These are phyloP conservation scores for Salpingus planirostris DNA, from an alignment of 2,888 invertebrate species.

Conservation along the genomic window DNA sequence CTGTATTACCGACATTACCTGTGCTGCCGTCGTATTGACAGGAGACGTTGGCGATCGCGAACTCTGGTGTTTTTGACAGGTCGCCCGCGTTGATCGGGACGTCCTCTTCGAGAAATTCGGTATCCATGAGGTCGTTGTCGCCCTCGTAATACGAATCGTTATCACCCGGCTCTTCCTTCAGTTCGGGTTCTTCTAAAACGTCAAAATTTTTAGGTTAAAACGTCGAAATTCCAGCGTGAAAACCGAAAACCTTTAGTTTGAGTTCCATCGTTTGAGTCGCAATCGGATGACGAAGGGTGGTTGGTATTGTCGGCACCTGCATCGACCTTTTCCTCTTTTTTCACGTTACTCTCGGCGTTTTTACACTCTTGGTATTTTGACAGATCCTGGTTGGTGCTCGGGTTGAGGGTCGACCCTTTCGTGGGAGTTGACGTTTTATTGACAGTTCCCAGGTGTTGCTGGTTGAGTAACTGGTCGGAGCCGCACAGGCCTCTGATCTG, in stretches of 20 bases:
- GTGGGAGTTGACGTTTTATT: conserved; percentile 18
- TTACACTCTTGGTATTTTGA: neutral
- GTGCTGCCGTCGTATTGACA: conserved; percentile 50
- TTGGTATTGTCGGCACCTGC: conserved; percentile 28
- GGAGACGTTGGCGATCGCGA: conserved; percentile 55
- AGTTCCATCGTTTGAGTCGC: conserved; percentile 38
- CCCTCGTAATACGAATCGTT: conserved; percentile 39
- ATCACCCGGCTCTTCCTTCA: conserved; percentile 31
- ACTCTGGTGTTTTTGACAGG: conserved; percentile 29
- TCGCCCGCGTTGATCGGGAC: conserved; percentile 27
- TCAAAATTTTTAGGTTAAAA: too few species aligned
- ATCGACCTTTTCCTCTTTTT: conserved; percentile 30
- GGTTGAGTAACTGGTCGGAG: conserved; percentile 39
- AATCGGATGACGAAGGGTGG: conserved; percentile 37
- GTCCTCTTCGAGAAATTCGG: conserved; percentile 39
- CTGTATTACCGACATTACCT: conserved; percentile 21
- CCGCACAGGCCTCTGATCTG: conserved; percentile 65
- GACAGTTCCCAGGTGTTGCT: conserved; percentile 35
- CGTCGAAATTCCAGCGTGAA: too few species aligned
- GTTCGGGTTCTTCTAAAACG: conserved; percentile 14
- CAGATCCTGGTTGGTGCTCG: too few species aligned
- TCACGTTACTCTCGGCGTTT: too few species aligned
- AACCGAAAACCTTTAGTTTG: conserved; percentile 27
- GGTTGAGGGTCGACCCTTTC: too few species aligned
- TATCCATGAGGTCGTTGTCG: conserved; percentile 37